Percentiles rank a stretch among this genome's conserved stretches.
These are phyloP conservation scores for Micromussa lordhowensis DNA, from an alignment of 92 coral and sea anemone species.

Conservation along the genomic window DNA sequence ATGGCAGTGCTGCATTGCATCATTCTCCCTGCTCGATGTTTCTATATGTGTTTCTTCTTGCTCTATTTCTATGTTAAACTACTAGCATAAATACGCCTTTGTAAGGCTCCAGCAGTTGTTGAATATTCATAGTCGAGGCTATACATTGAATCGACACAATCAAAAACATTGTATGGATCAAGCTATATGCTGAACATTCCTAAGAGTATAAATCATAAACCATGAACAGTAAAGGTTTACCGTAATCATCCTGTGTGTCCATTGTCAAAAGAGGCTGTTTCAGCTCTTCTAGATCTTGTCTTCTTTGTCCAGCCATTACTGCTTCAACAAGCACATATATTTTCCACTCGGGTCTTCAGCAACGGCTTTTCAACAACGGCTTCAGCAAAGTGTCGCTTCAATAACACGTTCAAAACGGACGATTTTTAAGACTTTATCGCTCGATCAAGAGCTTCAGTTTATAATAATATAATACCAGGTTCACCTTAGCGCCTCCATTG, in stretches of 20 bases:
- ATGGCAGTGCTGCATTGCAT: neutral
- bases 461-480: neutral
- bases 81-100: neutral
- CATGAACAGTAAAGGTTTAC: neutral
- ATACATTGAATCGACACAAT: neutral
- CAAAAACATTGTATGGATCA: neutral
- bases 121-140: neutral
- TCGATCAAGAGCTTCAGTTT: neutral
- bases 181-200: neutral
- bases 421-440: neutral
- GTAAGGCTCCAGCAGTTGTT: neutral
- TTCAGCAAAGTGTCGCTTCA: neutral
- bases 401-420: neutral
- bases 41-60: neutral
- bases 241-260: constrained; percentile 3
- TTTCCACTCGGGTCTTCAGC: neutral
- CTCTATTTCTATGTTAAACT: neutral
- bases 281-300: constrained; percentile 12
- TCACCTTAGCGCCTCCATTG: neutral
- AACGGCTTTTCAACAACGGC: neutral
- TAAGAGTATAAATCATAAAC: neutral
- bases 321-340: neutral
- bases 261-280: constrained; percentile 21
- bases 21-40: neutral
- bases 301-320: constrained; percentile 11